Evolutionary conservation across 2,888 invertebrate genomes (phyloP).

Genomic region (Scaptomyza cyrtandrae): DNA sequence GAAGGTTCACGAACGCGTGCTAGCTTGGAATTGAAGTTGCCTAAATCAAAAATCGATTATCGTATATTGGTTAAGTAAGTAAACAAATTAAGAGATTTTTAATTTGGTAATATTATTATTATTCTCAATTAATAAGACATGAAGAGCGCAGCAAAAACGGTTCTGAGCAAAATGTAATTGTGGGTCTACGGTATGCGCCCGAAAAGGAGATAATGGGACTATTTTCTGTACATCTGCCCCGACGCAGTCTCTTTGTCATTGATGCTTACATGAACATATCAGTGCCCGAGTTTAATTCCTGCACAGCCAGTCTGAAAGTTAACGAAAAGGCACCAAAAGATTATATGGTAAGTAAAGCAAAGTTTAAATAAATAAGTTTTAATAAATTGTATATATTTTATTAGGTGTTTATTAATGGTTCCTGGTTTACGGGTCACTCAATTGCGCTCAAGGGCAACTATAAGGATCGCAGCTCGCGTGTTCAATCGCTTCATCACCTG

Average conservation of each 20-base stretch:
- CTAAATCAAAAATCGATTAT: slow-evolving; percentile 88
- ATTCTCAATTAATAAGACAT: slow-evolving; percentile 66
- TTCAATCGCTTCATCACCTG: slow-evolving; percentile 88
- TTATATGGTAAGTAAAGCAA: slow-evolving; percentile 86
- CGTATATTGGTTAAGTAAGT: slow-evolving; percentile 86
- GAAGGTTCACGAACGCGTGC: slow-evolving; percentile 86
- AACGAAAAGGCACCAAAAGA: slow-evolving; percentile 89
- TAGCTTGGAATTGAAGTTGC: slow-evolving; percentile 87
- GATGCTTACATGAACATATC: slow-evolving; percentile 90
- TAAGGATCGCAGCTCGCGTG: slow-evolving; percentile 89
- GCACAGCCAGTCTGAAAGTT: slow-evolving; percentile 88
- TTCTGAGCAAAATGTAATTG: slow-evolving; percentile 85
- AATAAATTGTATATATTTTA: not conserved
- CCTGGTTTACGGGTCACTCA: slow-evolving; percentile 91
- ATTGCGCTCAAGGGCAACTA: slow-evolving; percentile 89
- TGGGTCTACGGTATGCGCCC: slow-evolving; percentile 86
- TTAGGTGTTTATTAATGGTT: slow-evolving; percentile 89
- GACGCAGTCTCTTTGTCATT: slow-evolving; percentile 88
- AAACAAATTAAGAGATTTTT: not conserved
- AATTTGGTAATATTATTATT: not conserved
- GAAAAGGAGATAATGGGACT: slow-evolving; percentile 87
- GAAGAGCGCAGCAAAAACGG: slow-evolving; percentile 85
- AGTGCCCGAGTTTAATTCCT: slow-evolving; percentile 90
- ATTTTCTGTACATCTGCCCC: slow-evolving; percentile 87
- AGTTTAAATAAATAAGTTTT: not conserved